Evolutionary conservation across 2,888 invertebrate genomes (phyloP), one percentile per base, ranked within the genome.

Genomic region (Seira musarum): DNA sequence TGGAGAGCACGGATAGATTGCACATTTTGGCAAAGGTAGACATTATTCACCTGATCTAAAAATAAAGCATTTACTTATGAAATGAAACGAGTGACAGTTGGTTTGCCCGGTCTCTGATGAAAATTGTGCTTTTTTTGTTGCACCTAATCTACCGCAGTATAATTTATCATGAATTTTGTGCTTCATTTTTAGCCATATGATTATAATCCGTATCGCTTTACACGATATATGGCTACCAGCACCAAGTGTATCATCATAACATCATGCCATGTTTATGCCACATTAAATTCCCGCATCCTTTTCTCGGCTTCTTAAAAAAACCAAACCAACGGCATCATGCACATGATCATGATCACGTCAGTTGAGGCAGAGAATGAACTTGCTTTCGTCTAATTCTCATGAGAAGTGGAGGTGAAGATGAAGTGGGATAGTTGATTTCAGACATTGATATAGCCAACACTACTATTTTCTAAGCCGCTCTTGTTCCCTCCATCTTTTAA

Each of bases 1-100:
- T 79, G 40, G 82, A 82, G 64, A 82, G 74, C 57, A 73, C 82
- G 13, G 86, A 86, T 69, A 75, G 86, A 46, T 81, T 86, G 21
- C 73, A 81, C 66, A 17, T 67, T 30, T 75, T 65, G 64, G 10
- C 69, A 19, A 22, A 69, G 74, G 80, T 79, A 69, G 30, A n/a
- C n/a, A n/a, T n/a, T n/a, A n/a, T n/a, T n/a, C n/a, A n/a, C n/a
- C n/a, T n/a, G n/a, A n/a, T n/a, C n/a, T n/a, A n/a, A n/a, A n/a
- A n/a, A n/a, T n/a, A n/a, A n/a, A n/a, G n/a, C n/a, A n/a, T n/a
- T n/a, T n/a, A n/a, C 30, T 30, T 30, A 5, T 30, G 30, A 30
- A 30, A 30, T n/a, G 15, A 13, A 46, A 46, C 8, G 15, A 46
- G 46, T 13, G 46, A 46, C 46, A 46, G 46, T 46, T 46, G n/a